These are phyloP conservation scores for Eupsilia transversa DNA, from an alignment of 2,888 invertebrate genomes.

Conservation along the genomic window DNA sequence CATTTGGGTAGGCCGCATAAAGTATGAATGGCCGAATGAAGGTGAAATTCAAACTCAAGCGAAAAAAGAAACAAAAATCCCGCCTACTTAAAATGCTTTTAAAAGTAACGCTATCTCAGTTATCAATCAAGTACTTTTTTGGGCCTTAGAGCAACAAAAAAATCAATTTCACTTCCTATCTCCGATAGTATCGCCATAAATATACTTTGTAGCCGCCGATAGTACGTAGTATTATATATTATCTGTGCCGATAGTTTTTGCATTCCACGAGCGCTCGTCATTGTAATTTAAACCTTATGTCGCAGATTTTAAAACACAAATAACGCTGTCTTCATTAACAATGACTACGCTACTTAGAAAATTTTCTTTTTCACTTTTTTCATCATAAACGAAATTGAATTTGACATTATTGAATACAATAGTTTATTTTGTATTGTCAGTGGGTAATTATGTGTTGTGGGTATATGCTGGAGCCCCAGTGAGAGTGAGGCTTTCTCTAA, in stretches of 20 bases:
- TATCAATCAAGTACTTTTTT: not conserved
- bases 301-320: too few species aligned
- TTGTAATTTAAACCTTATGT: not conserved
- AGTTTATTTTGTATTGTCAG: not conserved
- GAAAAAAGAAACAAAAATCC: not conserved
- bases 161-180: not conserved
- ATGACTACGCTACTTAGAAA: not conserved
- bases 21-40: too few species aligned
- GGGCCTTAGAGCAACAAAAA: not conserved
- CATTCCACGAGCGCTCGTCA: not conserved
- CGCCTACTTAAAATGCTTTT: not conserved
- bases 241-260: not conserved
- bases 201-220: too few species aligned
- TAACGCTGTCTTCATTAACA: not conserved
- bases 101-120: not conserved
- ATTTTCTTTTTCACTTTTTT: not conserved
- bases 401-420: not conserved
- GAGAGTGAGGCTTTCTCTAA: not conserved
- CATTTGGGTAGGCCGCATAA: too few species aligned
- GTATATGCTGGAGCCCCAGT: not conserved
- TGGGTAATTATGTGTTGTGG: not conserved
- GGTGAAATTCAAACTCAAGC: not conserved
- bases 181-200: not conserved
- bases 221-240: too few species aligned
- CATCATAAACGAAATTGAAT: conserved; percentile 2